Conservation (phyloP, 2,888 invertebrate species). For the Rotaria sp. region DNA sequence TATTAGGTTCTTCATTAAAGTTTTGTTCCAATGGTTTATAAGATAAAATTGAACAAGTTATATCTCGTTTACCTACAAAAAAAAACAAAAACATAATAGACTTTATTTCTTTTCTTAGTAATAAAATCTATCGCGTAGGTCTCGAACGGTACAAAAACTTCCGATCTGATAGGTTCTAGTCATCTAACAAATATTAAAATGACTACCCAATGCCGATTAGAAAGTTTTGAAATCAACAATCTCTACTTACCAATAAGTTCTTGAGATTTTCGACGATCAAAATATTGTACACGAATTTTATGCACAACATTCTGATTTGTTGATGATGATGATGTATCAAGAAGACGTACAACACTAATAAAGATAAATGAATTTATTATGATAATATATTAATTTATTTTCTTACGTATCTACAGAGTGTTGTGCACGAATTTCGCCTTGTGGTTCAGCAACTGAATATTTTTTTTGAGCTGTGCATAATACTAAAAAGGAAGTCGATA, state of each 20-base stretch:
- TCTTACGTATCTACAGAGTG: constrained; percentile 13
- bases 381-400: not conserved
- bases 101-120: not conserved
- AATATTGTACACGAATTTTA: constrained; percentile 20
- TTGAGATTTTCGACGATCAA: constrained; percentile 6
- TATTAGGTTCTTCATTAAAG: not conserved
- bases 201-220: too few species aligned
- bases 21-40: constrained; percentile 6
- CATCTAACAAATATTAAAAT: too few species aligned
- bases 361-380: not conserved
- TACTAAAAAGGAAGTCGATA: not conserved
- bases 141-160: too few species aligned
- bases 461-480: not conserved
- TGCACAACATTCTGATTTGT: not conserved
- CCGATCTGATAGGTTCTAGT: too few species aligned
- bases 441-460: not conserved
- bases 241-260: constrained; percentile 21
- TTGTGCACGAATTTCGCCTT: constrained; percentile 5
- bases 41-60: not conserved
- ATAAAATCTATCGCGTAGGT: too few species aligned
- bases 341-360: not conserved
- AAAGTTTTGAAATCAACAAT: too few species aligned
- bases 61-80: not conserved
- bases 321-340: not conserved
- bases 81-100: not conserved